Conservation (phyloP, 2,888 invertebrate species). For the Apodemia hepburni region DNA sequence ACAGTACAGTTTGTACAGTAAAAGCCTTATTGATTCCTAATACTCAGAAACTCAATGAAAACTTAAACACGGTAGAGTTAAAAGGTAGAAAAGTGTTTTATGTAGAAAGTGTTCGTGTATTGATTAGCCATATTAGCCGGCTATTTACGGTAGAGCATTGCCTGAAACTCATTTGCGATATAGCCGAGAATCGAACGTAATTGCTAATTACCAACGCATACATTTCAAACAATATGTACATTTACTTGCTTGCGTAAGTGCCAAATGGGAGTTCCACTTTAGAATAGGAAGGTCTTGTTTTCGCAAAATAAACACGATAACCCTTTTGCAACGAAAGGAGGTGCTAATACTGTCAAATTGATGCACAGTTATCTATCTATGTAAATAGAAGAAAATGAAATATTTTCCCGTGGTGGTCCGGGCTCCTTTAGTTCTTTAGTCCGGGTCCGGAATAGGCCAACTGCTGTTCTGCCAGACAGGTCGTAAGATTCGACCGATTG, state of each 20-base stretch:
- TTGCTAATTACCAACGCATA: slow-evolving; percentile 21
- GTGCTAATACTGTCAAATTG: neutral
- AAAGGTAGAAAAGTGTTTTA: neutral
- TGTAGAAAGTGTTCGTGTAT: neutral
- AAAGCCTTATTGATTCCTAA: too few relatives aligned
- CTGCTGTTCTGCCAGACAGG: too few relatives aligned
- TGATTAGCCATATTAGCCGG: slow-evolving; percentile 1
- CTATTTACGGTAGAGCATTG: neutral
- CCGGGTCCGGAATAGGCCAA: too few relatives aligned
- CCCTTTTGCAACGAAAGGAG: neutral
- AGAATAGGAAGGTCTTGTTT: slow-evolving; percentile 14
- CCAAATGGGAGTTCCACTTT: slow-evolving; percentile 36
- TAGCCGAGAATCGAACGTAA: slow-evolving; percentile 8
- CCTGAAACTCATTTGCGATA: neutral
- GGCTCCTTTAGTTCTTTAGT: too few relatives aligned
- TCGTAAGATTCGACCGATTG: too few relatives aligned
- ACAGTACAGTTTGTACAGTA: too few relatives aligned
- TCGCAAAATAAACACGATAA: neutral
- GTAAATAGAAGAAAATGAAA: too few relatives aligned
- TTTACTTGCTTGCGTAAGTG: slow-evolving; percentile 42
- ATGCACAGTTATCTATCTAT: too few relatives aligned
- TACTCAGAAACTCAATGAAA: too few relatives aligned
- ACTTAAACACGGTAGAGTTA: too few relatives aligned
- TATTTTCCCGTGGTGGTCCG: too few relatives aligned
- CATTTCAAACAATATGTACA: slow-evolving; percentile 34